phyloP scores from a whole-genome alignment of 2,888 invertebrate genomes.

The Xylocampa areola region DNA sequence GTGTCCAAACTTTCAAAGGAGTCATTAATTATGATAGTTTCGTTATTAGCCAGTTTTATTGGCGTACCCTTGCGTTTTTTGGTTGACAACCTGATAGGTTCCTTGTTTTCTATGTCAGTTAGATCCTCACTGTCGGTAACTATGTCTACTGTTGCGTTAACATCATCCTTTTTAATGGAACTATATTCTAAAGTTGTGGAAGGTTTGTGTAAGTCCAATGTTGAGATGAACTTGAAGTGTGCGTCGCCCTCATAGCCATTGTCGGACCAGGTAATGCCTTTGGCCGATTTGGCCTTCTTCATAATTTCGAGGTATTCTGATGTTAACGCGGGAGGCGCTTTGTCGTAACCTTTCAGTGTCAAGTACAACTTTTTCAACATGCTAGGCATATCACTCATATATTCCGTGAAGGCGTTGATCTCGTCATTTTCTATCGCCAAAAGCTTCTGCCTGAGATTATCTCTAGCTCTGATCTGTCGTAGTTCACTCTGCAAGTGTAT shows the following conservation, averaged over 20 bases:
- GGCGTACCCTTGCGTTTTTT: constrained; percentile 84
- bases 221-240: constrained; percentile 77
- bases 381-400: constrained; percentile 86
- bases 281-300: constrained; percentile 89
- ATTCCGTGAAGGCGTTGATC: constrained; percentile 85
- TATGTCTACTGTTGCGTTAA: constrained; percentile 67
- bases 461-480: constrained; percentile 79
- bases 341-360: constrained; percentile 90
- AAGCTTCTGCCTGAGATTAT: constrained; percentile 76
- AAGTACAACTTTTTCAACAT: constrained; percentile 90
- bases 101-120: constrained; percentile 76
- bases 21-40: constrained; percentile 84
- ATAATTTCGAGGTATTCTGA: constrained; percentile 90
- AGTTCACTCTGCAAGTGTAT: constrained; percentile 75
- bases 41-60: constrained; percentile 77
- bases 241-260: constrained; percentile 71
- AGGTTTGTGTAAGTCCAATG: constrained; percentile 75
- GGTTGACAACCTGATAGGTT: constrained; percentile 61
- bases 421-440: constrained; percentile 84
- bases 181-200: constrained; percentile 65
- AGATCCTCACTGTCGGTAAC: constrained; percentile 80
- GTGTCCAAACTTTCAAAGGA: constrained; percentile 79
- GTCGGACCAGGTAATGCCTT: constrained; percentile 91
- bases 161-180: constrained; percentile 58
- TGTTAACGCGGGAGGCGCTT: constrained; percentile 88